Base-by-base conservation (phyloP, 2,797 vertebrate species). In the Spinus olivaceus region DNA sequence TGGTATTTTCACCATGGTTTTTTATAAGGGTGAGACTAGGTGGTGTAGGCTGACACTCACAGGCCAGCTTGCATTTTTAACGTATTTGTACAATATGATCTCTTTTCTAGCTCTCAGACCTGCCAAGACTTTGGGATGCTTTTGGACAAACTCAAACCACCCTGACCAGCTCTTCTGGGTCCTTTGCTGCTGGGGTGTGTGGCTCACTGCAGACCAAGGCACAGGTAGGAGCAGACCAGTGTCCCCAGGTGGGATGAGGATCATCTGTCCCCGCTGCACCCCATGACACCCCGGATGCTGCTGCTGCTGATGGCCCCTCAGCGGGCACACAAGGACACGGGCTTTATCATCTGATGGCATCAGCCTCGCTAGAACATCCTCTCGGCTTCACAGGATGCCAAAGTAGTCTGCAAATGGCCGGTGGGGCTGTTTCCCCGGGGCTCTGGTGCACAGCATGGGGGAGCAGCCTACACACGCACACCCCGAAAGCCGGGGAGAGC, bases 261-360 rank as follows among this genome's bases (percentile, higher is more conserved):
- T 9, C 9, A 1, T 12, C 3, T 51, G 30, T 39, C 30, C 72
- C 35, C 2, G 0, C 32, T 13, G 53, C 4, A 8, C 10, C 35
- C 39, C 32, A 0, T 0, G 44, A 25, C 44, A 57, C 10, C 25
- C 49, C 79, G 11, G 54, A 28, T 35, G 56, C 21, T 54, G 44
- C 44, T 46, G 46, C 41, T 42, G 41, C 41, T 42, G 41, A 16
- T 15, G 41, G 41, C 41, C 41, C 41, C 41, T 41, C 41, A 41
- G 41, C 41, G 41, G 16, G 41, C 33, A 32, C 8, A 3, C 4
- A 5, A 2, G 3, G 10, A 9, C 4, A 1, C 0, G 9, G 0
- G 2, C 24, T 72, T 35, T 10, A 12, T 2, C 47, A 22, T 25
- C 32, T 28, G 57, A 37, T 19, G 14, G 2, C 8, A 1, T 25